These are phyloP conservation scores for Potamarius usumacintae DNA, from an alignment of 2,113 vertebrate species.

Conservation along the genomic window DNA sequence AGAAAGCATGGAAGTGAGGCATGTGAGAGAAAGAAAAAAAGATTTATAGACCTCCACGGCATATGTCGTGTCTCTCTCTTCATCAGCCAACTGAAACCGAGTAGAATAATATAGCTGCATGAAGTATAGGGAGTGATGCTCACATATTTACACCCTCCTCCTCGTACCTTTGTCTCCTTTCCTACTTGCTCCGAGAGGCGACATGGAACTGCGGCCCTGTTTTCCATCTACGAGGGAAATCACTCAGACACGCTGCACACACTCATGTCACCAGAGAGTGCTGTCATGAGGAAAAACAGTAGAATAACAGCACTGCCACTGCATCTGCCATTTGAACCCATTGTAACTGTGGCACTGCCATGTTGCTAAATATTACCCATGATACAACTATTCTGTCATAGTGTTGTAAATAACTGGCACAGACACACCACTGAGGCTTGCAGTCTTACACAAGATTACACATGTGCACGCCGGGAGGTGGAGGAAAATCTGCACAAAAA, in stretches of 20 bases:
- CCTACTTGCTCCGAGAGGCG: constrained; percentile 7
- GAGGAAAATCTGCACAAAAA: constrained; percentile 11
- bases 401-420: constrained; percentile 41
- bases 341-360: constrained; percentile 37
- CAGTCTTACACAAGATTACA: constrained; percentile 40
- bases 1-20: background rate
- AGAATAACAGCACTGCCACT: constrained; percentile 32
- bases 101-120: constrained; percentile 29
- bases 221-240: constrained; percentile 32
- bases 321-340: constrained; percentile 34
- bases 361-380: constrained; percentile 43
- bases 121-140: constrained; percentile 10
- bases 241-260: constrained; percentile 30
- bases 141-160: constrained; percentile 12
- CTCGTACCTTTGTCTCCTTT: constrained; percentile 5
- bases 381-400: constrained; percentile 42
- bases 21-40: background rate
- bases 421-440: constrained; percentile 37
- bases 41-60: constrained; percentile 23
- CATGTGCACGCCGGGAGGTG: constrained; percentile 1
- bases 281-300: constrained; percentile 48
- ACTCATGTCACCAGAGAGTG: constrained; percentile 40
- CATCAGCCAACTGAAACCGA: constrained; percentile 30
- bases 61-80: constrained; percentile 27
- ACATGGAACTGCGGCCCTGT: constrained; percentile 13